Conservation (phyloP, 2,797 vertebrate species). For the Alosa sapidissima region DNA sequence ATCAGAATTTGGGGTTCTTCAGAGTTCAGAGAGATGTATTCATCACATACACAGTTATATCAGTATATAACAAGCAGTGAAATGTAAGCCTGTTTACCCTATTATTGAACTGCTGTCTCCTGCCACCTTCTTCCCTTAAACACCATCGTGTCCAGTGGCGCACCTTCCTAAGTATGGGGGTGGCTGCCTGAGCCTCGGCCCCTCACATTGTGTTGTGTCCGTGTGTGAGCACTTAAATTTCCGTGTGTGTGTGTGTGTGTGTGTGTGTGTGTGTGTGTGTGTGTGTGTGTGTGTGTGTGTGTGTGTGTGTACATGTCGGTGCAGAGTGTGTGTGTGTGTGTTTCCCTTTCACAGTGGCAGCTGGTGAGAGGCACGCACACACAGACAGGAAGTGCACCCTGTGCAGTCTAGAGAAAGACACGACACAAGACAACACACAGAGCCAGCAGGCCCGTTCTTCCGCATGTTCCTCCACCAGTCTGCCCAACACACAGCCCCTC, state of each 20-base stretch:
- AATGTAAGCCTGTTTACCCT: too few relatives aligned
- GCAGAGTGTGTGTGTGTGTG: background rate
- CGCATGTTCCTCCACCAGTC: background rate
- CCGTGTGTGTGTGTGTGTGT: background rate
- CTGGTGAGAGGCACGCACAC: slow-evolving; percentile 1
- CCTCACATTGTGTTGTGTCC: background rate
- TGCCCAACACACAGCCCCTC: background rate
- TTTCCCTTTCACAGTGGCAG: background rate
- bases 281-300: background rate
- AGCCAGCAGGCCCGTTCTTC: background rate
- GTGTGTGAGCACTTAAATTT: background rate
- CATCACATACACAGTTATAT: too few relatives aligned
- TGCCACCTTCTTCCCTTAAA: too few relatives aligned
- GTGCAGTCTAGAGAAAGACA: background rate
- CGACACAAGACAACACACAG: background rate
- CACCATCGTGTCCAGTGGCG: too few relatives aligned
- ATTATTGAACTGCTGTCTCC: too few relatives aligned
- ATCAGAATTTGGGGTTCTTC: too few relatives aligned
- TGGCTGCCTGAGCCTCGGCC: too few relatives aligned
- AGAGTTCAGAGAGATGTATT: too few relatives aligned
- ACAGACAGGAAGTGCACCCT: background rate
- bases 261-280: background rate
- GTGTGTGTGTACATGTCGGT: background rate
- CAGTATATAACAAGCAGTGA: too few relatives aligned
- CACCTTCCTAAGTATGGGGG: too few relatives aligned